Evolutionary conservation across 2,113 vertebrate genomes (phyloP).

Genomic region (Cepphus grylle): DNA sequence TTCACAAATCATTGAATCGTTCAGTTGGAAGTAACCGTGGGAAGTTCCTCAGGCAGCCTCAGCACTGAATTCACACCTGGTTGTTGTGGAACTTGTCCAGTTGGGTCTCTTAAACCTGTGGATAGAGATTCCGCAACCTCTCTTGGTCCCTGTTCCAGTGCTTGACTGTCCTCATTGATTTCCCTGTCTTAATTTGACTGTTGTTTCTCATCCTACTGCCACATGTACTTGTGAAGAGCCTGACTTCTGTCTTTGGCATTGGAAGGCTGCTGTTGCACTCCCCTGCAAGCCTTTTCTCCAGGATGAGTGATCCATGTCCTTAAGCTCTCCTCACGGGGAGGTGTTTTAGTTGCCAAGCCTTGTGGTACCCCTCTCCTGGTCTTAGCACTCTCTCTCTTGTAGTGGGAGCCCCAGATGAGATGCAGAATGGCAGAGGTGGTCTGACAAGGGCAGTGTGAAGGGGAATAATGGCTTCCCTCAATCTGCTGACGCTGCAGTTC

Average conservation of each 20-base stretch:
- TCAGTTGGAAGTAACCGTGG: neutral
- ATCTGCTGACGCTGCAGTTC: neutral
- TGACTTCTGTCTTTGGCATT: no score
- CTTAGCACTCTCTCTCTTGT: accelerated
- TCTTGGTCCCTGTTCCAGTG: neutral
- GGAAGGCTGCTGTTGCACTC: neutral
- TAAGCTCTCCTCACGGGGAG: neutral
- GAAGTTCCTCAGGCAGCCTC: neutral
- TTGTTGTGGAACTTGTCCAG: no score
- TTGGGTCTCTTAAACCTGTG: accelerated
- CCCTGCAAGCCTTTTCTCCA: neutral
- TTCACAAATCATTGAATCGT: neutral
- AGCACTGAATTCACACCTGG: neutral
- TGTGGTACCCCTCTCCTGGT: accelerated
- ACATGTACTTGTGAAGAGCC: no score
- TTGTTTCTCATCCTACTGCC: neutral
- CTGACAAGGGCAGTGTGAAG: neutral
- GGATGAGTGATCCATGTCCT: neutral
- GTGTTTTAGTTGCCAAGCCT: neutral
- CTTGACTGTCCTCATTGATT: neutral
- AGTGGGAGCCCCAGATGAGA: neutral
- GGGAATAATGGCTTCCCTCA: neutral
- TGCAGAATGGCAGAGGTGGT: neutral
- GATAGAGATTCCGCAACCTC: neutral
- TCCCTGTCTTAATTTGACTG: accelerated